phyloP scores from a whole-genome alignment of 2,888 invertebrate species.

The Teleogryllus oceanicus region DNA sequence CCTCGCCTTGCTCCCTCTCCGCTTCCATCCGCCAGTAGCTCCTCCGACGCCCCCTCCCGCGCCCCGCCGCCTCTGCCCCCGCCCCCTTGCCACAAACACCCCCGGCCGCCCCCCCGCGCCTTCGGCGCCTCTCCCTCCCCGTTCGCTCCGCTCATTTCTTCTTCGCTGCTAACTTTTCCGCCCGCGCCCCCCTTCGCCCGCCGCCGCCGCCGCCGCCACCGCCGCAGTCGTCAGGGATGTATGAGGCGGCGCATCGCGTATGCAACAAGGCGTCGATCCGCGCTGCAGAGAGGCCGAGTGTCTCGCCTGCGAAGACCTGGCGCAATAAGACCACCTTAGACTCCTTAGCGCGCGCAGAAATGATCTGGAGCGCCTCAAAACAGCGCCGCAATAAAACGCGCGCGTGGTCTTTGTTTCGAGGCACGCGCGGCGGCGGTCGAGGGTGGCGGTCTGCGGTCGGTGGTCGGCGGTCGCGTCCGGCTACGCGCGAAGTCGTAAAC shows the following conservation, averaged over 20 bases:
- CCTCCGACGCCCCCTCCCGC: constrained; percentile 20
- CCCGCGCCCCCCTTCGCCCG: constrained; percentile 36
- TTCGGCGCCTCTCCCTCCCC: constrained; percentile 20
- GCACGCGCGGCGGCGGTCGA: neutral
- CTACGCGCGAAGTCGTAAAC: neutral
- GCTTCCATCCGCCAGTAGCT: constrained; percentile 22
- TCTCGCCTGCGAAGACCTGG: neutral
- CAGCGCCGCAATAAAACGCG: neutral
- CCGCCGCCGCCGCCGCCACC: neutral
- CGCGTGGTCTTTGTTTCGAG: neutral
- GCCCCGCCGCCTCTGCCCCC: constrained; percentile 34
- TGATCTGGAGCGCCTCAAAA: neutral
- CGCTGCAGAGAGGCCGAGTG: neutral
- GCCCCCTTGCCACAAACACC: constrained; percentile 27
- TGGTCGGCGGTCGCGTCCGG: neutral
- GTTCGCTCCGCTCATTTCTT: constrained; percentile 12
- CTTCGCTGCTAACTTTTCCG: constrained; percentile 6
- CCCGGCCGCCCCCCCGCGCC: constrained; percentile 26
- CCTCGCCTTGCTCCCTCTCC: constrained; percentile 26
- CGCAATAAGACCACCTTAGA: neutral
- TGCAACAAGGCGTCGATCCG: neutral
- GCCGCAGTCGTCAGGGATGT: neutral
- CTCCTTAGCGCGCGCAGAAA: neutral
- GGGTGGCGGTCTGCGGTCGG: neutral
- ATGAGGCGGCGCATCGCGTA: constrained; percentile 9